A percentile compares a stretch with the other conserved stretches of the same genome.
Conservation (phyloP, 1,140 invertebrate species). For the Xylocopa sonorina region DNA sequence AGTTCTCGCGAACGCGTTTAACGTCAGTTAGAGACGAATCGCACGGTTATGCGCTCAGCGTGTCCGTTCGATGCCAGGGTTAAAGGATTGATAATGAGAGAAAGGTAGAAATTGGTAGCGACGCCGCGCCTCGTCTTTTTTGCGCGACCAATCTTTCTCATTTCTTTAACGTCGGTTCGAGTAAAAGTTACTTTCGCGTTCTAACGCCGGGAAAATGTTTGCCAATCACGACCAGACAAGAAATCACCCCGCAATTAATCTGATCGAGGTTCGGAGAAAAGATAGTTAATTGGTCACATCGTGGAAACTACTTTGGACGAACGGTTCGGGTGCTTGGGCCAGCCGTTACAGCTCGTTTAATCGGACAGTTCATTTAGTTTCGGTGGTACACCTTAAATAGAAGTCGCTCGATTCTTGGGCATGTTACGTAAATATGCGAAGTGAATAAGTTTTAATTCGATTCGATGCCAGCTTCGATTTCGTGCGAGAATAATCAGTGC, state of each 20-base stretch:
- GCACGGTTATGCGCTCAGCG: neutral
- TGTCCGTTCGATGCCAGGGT: neutral
- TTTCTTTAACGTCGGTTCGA: neutral
- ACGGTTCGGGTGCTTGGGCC: neutral
- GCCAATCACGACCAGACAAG: neutral
- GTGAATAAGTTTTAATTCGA: too few relatives aligned
- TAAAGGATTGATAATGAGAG: neutral
- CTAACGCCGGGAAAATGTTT: neutral
- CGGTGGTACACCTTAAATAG: neutral
- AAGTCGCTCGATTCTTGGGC: too few relatives aligned
- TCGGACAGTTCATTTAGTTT: slow-evolving; percentile 2
- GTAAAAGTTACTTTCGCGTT: slow-evolving; percentile 8
- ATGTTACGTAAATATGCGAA: neutral
- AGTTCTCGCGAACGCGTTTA: neutral
- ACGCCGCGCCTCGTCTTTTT: too few relatives aligned
- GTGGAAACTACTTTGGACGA: neutral
- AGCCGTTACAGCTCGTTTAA: slow-evolving; percentile 9
- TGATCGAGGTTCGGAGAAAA: neutral
- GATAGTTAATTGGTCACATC: neutral
- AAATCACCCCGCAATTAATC: neutral
- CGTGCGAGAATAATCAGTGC: neutral
- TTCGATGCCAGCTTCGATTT: neutral
- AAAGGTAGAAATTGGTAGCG: neutral
- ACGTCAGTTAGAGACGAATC: neutral
- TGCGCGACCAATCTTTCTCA: neutral